These are phyloP conservation scores for Pristionchus pacificus DNA, from an alignment of 1,140 invertebrate species.

Conservation along the genomic window DNA sequence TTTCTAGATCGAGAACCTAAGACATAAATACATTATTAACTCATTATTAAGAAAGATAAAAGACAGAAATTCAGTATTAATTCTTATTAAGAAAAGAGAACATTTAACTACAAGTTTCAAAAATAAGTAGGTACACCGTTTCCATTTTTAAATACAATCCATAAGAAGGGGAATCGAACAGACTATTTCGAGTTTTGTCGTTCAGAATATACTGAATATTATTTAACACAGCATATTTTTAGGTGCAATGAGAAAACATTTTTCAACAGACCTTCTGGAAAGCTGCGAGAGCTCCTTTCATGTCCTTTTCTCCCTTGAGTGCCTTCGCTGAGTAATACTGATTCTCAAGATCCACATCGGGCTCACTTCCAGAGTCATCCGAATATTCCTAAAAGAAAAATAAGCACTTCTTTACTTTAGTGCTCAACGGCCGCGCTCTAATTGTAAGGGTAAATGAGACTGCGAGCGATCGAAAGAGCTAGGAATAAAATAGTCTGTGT, in stretches of 20 bases:
- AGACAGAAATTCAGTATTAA: no score
- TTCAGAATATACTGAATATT: no score
- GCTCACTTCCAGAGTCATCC: slow-evolving; percentile 70
- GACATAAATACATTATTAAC: slow-evolving; percentile 5
- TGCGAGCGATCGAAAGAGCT: not conserved
- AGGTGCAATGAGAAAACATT: not conserved
- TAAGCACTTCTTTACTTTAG: not conserved
- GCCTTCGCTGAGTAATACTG: slow-evolving; percentile 99
- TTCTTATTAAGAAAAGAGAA: no score
- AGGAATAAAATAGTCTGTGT: not conserved
- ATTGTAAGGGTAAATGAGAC: slow-evolving; percentile 6
- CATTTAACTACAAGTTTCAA: no score
- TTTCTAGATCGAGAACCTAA: slow-evolving; percentile 72
- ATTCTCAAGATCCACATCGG: slow-evolving; percentile 98
- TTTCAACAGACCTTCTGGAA: slow-evolving; percentile 73
- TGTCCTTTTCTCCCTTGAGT: slow-evolving; percentile 78
- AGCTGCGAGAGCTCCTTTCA: slow-evolving; percentile 82
- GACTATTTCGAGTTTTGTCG: not conserved
- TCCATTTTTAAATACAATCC: no score
- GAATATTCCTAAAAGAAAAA: slow-evolving; percentile 61
- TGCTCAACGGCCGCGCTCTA: no score
- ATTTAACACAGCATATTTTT: not conserved
- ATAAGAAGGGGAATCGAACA: not conserved
- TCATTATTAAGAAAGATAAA: no score
- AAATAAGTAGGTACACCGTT: no score